Base-by-base conservation (phyloP, 2,113 vertebrate species). In the Steatornis caripensis region DNA sequence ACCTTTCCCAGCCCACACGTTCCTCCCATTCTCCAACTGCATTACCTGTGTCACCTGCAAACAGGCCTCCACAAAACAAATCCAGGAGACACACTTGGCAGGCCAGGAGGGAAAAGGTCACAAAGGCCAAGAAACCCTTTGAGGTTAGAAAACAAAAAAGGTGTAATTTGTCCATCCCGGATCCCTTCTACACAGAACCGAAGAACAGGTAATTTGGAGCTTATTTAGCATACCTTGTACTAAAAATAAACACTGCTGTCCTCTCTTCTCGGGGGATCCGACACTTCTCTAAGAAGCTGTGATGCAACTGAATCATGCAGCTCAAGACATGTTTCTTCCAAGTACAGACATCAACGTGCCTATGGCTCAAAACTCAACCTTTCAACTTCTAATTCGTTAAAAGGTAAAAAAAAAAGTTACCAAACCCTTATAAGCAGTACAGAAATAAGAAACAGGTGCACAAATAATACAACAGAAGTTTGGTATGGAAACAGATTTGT, bases 1-100 rank as follows among this genome's bases (percentile, higher is more conserved):
- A 57, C 10, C 36, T 39, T 76, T 46, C 54, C 54, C 43, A 80
- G 20, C 15, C 70, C 51, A n/a, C 0, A 0, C n/a, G 32, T 49
- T 79, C 79, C 29, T 74, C 14, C 22, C 23, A 22, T 32, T 58
- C 26, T 68, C 57, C 62, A 86, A 1, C 6, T 51, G 17, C 17
- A 12, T n/a, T 41, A n/a, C n/a, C 51, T 30, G 39, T 17, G 29
- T 14, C 16, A 24, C 15, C 39, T 69, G 45, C 36, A 69, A 80
- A 36, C 6, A 90, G 23, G 14, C 20, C 39, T 69, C 48, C 21
- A 70, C 16, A 61, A 43, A 43, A 43, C 11, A 54, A 62, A 62
- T 16, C 10, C 41, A 92, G 45, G 30, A 87, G 24, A 78, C 13
- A 13, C 2, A 17, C 6, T 26, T 36, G 49, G 51, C 15, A 62